These are phyloP conservation scores for Drosophila subobscura DNA, from an alignment of 1,140 invertebrate genomes.

Conservation along the genomic window DNA sequence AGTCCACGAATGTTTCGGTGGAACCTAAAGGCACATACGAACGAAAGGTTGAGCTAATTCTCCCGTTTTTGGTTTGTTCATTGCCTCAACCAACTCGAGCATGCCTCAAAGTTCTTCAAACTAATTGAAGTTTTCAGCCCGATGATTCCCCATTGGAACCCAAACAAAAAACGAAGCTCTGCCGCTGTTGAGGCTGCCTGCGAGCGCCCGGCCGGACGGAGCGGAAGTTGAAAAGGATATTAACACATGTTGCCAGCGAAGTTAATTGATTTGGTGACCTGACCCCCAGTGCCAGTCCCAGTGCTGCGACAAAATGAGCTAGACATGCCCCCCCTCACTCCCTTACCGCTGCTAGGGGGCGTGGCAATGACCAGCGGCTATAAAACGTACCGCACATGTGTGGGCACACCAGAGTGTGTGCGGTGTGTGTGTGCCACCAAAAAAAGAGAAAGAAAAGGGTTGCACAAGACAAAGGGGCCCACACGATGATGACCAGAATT, in stretches of 20 bases:
- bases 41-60: too few species aligned
- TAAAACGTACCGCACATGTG: slow-evolving; percentile 34
- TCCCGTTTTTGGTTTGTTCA: too few species aligned
- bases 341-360: slow-evolving; percentile 30
- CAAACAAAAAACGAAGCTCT: too few species aligned
- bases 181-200: neutral
- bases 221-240: slow-evolving; percentile 76
- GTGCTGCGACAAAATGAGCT: slow-evolving; percentile 59
- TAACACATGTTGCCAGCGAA: slow-evolving; percentile 79
- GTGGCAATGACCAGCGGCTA: slow-evolving; percentile 81
- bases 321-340: slow-evolving; percentile 27
- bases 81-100: too few species aligned
- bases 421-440: slow-evolving; percentile 8
- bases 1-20: too few species aligned
- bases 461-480: neutral
- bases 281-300: slow-evolving; percentile 15
- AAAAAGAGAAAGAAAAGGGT: slow-evolving; percentile 20
- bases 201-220: neutral
- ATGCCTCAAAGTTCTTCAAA: too few species aligned
- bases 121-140: too few species aligned
- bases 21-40: too few species aligned
- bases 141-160: neutral
- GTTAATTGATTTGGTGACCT: slow-evolving; percentile 79
- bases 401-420: slow-evolving; percentile 8
- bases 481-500: slow-evolving; percentile 1